phyloP scores from a whole-genome alignment of 1,140 invertebrate genomes.

The Heliconius congener region DNA sequence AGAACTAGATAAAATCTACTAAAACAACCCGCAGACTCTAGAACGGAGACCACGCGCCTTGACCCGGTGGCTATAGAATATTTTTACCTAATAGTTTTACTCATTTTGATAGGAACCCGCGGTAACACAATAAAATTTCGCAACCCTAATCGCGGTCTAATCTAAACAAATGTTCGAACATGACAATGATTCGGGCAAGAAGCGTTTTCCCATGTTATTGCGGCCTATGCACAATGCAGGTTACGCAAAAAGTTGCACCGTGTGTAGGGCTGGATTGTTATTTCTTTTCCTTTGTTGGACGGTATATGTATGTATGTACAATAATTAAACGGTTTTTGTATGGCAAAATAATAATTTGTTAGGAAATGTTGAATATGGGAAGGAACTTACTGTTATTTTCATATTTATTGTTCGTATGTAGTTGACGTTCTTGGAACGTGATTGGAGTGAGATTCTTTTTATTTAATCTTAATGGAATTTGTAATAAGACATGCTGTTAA shows the following conservation, averaged over 20 bases:
- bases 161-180: conserved; percentile 33
- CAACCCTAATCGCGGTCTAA: conserved; percentile 27
- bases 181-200: conserved; percentile 27
- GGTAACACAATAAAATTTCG: conserved; percentile 19
- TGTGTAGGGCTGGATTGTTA: conserved; percentile 24
- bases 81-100: not conserved
- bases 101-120: not conserved
- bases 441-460: too few species aligned
- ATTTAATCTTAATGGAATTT: too few species aligned
- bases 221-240: conserved; percentile 24
- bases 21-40: not conserved
- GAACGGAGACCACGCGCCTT: not conserved
- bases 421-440: not conserved
- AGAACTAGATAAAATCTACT: not conserved
- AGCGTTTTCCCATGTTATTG: conserved; percentile 26
- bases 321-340: conserved; percentile 22
- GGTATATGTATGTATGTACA: not conserved
- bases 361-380: conserved; percentile 16
- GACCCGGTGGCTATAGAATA: not conserved
- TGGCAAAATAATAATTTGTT: conserved; percentile 21
- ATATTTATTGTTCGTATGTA: not conserved
- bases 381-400: not conserved
- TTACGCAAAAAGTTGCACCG: conserved; percentile 30
- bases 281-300: conserved; percentile 28
- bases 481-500: too few species aligned